Conservation (phyloP, 2,113 vertebrate genomes). For the Talpa occidentalis region DNA sequence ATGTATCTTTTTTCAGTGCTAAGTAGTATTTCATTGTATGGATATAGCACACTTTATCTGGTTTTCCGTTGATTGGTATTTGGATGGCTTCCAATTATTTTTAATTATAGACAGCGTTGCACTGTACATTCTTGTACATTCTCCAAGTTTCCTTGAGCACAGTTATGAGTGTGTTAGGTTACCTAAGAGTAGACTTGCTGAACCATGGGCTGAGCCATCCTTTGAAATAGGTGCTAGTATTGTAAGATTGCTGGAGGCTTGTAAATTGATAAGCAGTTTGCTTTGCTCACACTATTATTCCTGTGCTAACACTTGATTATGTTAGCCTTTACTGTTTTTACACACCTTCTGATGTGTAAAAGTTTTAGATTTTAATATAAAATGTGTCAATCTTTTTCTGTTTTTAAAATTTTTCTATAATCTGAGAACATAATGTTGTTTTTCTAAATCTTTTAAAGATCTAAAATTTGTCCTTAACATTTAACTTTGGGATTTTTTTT, state of each 20-base stretch:
- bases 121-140: neutral
- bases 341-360: neutral
- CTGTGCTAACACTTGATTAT: neutral
- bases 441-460: neutral
- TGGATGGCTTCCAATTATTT: neutral
- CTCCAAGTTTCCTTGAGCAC: neutral
- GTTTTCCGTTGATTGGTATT: neutral
- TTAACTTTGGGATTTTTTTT: conserved; percentile 39
- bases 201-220: neutral
- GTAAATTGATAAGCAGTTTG: neutral
- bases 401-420: neutral
- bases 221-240: neutral
- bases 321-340: neutral
- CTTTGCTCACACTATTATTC: neutral
- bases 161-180: neutral
- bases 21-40: neutral
- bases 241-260: neutral
- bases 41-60: neutral
- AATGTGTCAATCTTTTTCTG: neutral
- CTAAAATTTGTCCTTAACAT: neutral
- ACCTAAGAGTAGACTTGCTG: neutral
- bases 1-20: neutral
- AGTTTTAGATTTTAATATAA: neutral
- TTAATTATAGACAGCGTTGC: neutral
- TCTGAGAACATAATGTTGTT: neutral